Base-by-base conservation (phyloP, 2,797 vertebrate species). In the Cirrhinus mrigala region DNA sequence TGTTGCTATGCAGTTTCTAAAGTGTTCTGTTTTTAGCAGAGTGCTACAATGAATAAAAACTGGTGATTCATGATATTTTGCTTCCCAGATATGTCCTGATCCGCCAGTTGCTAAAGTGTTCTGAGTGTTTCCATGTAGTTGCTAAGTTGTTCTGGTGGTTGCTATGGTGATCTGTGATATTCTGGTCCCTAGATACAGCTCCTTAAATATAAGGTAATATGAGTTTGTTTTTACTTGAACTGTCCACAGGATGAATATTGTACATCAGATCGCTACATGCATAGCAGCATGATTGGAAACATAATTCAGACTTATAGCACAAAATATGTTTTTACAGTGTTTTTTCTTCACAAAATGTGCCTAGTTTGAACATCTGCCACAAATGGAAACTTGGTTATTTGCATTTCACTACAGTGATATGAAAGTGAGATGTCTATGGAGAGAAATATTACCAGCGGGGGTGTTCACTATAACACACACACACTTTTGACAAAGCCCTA, bases 181-280 rank as follows among this genome's bases (percentile, higher is more conserved):
- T 50, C n/a, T 16, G n/a, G 44, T 73, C 44, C 44, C n/a, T 73
- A 27, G 70, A 50, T 73, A 73, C 70, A 50, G n/a, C 44, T 73
- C 70, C 70, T 27, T 27, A 48, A 71, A 73, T 73, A 24, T 48
- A 73, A 71, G n/a, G n/a, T 71, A 24, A 15, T 33, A 27, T 29
- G 62, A 24, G 22, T 1, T n/a, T 44, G 11, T 71, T 7, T 14
- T 15, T 2, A 6, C 20, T 69, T 71, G 22, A 69, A 69, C 37
- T 44, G 37, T 22, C 4, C 37, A 40, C 37, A 69, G 10, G 33
- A 69, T 69, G 33, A 40, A 20, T 22, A 69, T 40, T 22, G 10
- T 15, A 70, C 24, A 6, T 71, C 37, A 12, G 5, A 69, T 69
- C 1, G 20, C 37, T n/a, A n/a, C n/a, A n/a, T n/a, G n/a, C n/a